These are phyloP conservation scores for Paguma larvata DNA, from an alignment of 2,797 vertebrate species.

Conservation along the genomic window DNA sequence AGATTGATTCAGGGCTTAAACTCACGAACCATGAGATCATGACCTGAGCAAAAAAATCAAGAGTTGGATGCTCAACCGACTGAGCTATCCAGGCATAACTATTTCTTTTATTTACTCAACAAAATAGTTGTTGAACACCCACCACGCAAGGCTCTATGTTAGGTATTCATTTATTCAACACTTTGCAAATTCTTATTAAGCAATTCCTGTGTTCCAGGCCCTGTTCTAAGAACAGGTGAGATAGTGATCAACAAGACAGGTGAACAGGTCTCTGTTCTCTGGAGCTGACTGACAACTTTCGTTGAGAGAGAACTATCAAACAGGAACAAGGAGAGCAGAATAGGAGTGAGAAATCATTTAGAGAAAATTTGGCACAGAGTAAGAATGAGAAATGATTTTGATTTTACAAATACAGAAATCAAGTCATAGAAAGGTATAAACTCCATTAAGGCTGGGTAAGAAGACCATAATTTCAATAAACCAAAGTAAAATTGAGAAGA, in stretches of 20 bases:
- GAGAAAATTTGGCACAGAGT: neutral
- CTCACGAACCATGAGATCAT: too few species aligned
- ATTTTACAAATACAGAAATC: neutral
- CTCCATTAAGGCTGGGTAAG: neutral
- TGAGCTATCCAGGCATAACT: too few species aligned
- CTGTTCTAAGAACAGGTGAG: neutral
- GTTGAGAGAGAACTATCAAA: neutral
- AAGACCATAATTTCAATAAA: neutral
- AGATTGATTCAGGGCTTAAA: too few species aligned
- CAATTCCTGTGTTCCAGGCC: neutral
- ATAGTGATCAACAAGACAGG: neutral
- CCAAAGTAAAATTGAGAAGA: constrained; percentile 19
- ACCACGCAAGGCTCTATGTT: neutral
- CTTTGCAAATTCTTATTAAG: neutral
- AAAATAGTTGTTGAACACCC: neutral
- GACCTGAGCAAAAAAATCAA: too few species aligned
- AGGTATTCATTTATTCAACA: neutral
- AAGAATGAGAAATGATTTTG: constrained; percentile 14
- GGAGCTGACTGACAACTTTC: neutral
- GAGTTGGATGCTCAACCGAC: too few species aligned
- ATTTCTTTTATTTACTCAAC: constrained; percentile 2
- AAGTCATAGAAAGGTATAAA: neutral
- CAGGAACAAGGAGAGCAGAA: neutral
- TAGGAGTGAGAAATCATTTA: neutral
- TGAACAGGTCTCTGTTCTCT: neutral